Conservation (phyloP, 1,140 invertebrate species). For the Metaphire vulgaris region DNA sequence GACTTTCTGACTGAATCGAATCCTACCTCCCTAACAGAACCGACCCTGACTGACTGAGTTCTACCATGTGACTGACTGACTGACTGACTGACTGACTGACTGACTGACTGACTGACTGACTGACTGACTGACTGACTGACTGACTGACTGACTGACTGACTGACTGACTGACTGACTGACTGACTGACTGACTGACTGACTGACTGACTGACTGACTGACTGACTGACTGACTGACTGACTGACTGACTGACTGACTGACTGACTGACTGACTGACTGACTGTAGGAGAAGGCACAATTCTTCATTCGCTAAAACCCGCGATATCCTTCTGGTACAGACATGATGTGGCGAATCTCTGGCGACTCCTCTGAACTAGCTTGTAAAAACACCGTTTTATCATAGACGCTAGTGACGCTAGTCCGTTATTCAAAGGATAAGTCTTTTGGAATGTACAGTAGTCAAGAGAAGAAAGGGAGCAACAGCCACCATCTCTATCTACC, state of each 20-base stretch:
- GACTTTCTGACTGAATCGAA: slow-evolving; percentile 11
- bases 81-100: slow-evolving; percentile 26
- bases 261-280: slow-evolving; percentile 29
- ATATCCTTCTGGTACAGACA: too few species aligned
- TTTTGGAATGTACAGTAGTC: too few species aligned
- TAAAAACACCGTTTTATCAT: too few species aligned
- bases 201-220: slow-evolving; percentile 29
- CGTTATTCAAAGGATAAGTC: too few species aligned
- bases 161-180: slow-evolving; percentile 29
- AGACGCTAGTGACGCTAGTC: too few species aligned
- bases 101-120: slow-evolving; percentile 26
- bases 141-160: slow-evolving; percentile 29
- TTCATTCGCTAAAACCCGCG: too few species aligned
- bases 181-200: slow-evolving; percentile 29
- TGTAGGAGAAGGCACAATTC: too few species aligned
- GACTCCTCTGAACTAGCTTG: too few species aligned
- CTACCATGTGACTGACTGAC: slow-evolving; percentile 19
- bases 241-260: slow-evolving; percentile 28
- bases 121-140: slow-evolving; percentile 29
- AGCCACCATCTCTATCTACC: too few species aligned
- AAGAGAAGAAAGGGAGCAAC: too few species aligned
- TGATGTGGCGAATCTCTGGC: too few species aligned
- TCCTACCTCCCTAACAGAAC: slow-evolving; percentile 16
- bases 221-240: slow-evolving; percentile 29
- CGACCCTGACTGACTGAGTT: too few species aligned